These are phyloP conservation scores for Dryobates pubescens DNA, from an alignment of 2,797 vertebrate genomes.

Conservation along the genomic window DNA sequence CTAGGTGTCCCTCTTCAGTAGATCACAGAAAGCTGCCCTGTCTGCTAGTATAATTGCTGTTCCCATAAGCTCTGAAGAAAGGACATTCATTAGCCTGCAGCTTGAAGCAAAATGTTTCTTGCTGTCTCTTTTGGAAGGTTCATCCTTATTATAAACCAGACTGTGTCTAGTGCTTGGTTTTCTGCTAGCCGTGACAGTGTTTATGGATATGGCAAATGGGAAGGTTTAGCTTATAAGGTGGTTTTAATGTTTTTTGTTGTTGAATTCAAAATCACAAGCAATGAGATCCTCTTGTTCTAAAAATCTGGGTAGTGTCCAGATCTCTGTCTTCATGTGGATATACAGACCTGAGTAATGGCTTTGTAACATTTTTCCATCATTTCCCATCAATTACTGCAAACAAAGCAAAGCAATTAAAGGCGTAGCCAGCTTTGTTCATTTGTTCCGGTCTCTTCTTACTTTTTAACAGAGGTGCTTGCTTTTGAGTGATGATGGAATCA, in stretches of 20 bases:
- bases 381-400: background rate
- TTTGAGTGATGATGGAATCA: slow-evolving; percentile 40
- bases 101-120: background rate
- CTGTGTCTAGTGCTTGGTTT: background rate
- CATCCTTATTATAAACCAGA: background rate
- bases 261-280: background rate
- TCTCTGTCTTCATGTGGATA: background rate
- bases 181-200: background rate
- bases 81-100: background rate
- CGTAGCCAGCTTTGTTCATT: background rate
- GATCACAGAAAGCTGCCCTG: background rate
- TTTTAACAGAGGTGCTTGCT: slow-evolving; percentile 1
- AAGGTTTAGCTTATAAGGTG: background rate
- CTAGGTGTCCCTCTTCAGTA: background rate
- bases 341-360: background rate
- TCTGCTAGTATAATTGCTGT: background rate
- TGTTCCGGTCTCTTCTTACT: background rate
- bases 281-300: background rate
- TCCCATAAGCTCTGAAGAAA: background rate
- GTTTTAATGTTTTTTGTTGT: background rate
- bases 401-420: background rate
- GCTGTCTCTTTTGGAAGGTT: background rate
- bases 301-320: background rate
- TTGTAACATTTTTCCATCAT: background rate
- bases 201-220: background rate